Evolutionary conservation across 2,113 vertebrate species (phyloP).

Genomic region (Phylloscopus trochiloides): DNA sequence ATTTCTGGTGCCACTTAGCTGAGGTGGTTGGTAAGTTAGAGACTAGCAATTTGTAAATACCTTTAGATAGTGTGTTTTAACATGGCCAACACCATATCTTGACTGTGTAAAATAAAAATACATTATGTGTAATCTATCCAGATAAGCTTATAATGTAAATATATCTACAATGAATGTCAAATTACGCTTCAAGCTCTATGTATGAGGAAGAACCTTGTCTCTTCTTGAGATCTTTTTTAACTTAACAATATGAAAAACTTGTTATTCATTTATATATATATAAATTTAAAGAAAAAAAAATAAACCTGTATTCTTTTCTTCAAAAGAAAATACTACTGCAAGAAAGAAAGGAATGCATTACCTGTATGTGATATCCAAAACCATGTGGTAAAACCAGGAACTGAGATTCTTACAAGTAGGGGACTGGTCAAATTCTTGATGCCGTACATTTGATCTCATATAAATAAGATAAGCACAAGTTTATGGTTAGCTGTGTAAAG

Average conservation of each 20-base stretch:
- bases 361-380: neutral
- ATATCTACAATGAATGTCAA: conserved; percentile 61
- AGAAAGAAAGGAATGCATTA: conserved; percentile 3
- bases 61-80: conserved; percentile 30
- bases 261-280: conserved; percentile 10
- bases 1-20: conserved; percentile 12
- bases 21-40: neutral
- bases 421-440: conserved; percentile 30
- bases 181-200: conserved; percentile 28
- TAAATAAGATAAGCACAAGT: conserved; percentile 59
- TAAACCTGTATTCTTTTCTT: neutral
- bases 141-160: conserved; percentile 63
- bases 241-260: conserved; percentile 21
- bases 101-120: conserved; percentile 19
- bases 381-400: neutral
- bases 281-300: neutral
- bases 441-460: conserved; percentile 36
- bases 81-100: conserved; percentile 20
- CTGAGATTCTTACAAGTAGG: neutral
- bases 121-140: conserved; percentile 3
- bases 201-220: neutral
- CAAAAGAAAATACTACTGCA: conserved; percentile 9
- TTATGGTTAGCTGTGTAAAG: conserved; percentile 57
- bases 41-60: conserved; percentile 9
- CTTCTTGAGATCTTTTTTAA: conserved; percentile 38